Base-by-base conservation (phyloP, 2,888 invertebrate species). In the Drosophila setosimentum region DNA sequence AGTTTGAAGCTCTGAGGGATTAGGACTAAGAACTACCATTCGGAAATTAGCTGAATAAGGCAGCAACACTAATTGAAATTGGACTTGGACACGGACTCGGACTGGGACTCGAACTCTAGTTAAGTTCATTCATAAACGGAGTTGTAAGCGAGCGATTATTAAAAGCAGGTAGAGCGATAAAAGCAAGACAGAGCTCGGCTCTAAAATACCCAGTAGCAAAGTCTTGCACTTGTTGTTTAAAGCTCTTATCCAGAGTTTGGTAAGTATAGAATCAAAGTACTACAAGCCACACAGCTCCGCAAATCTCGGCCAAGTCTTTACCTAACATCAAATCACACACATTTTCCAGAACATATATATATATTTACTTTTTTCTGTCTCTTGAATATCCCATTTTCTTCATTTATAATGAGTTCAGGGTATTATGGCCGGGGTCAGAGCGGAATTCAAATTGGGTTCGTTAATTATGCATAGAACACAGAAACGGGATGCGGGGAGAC, bases 41-140 rank as follows among this genome's bases (percentile, higher is more conserved):
- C 64, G 48, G 51, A 74, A 73, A 77, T 77, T 74, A 78, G 69
- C 76, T 50, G 58, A 63, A 78, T 68, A 24, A 49, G 45, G 37
- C 37, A 55, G 77, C 45, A 49, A 49, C 60, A 50, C 74, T 78
- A 77, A 77, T 77, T 77, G 79, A 77, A 77, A 78, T 68, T 78
- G 59, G 49, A 55, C 30, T 57, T 40, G 29, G 50, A 50, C 29
- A 29, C 29, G 18, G 11, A 45, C 21, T 40, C n/a, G 40, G 16
- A 30, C 37, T 40, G 18, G 18, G 35, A n/a, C 16, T 32, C 32
- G 32, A 51, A 53, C 16, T 66, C 16, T 21, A 30, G 45, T 66
- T 35, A 24, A 33, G 40, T 40, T 68, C 29, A 57, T 50, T 68
- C 49, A 68, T 40, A 68, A 68, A 68, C 49, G 68, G 49, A 68